phyloP scores from a whole-genome alignment of 1,140 invertebrate genomes.

The Drosophila sulfurigaster region DNA sequence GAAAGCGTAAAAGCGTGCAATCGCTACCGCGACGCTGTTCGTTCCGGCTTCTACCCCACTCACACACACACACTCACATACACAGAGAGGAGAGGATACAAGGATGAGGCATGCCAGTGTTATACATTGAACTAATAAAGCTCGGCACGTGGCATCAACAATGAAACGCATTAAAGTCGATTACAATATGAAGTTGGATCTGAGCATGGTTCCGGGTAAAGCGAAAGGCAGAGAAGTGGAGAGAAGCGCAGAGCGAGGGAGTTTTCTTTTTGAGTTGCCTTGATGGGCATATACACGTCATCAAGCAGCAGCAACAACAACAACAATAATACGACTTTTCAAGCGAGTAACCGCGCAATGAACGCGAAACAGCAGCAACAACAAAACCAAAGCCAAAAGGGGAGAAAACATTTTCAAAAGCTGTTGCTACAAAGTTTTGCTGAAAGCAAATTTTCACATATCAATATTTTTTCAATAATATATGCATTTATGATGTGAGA shows the following conservation, averaged over 20 bases:
- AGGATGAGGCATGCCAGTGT: conserved; percentile 70
- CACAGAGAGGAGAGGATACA: conserved; percentile 23
- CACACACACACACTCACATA: conserved; percentile 6
- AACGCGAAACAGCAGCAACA: conserved; percentile 5
- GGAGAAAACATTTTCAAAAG: conserved; percentile 12
- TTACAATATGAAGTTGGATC: conserved; percentile 81
- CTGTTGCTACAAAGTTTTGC: conserved; percentile 25
- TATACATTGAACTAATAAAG: conserved; percentile 85
- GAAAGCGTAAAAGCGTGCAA: conserved; percentile 85
- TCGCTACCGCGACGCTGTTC: conserved; percentile 57
- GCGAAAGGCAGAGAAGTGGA: neutral
- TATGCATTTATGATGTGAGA: neutral
- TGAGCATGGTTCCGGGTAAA: neutral
- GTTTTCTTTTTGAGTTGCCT: conserved; percentile 33
- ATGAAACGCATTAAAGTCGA: conserved; percentile 85
- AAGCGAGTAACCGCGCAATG: conserved; percentile 52
- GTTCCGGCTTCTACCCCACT: conserved; percentile 51
- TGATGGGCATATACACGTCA: conserved; percentile 46
- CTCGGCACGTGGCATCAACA: conserved; percentile 85
- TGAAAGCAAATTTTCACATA: conserved; percentile 18
- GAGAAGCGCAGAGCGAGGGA: neutral
- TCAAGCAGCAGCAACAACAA: conserved; percentile 51
- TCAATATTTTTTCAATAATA: neutral
- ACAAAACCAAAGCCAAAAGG: neutral
- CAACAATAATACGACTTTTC: conserved; percentile 28